Conservation (phyloP, 2,113 vertebrate genomes). For the Cynocephalus volans region DNA sequence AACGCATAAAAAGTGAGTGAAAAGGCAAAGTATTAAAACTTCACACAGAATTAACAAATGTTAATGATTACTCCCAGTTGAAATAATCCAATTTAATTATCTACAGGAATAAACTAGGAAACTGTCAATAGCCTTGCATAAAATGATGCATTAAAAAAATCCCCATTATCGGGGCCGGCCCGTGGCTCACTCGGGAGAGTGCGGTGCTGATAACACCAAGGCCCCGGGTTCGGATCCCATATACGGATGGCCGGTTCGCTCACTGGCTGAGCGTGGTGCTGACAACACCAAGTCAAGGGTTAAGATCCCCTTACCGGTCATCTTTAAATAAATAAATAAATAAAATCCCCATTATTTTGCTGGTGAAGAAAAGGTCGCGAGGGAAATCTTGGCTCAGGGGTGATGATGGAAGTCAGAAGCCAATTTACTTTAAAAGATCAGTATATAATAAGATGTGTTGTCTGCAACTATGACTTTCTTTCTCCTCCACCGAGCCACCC, state of each 20-base stretch:
- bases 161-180: too few species aligned
- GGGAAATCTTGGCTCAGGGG: background rate
- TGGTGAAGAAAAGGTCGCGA: background rate
- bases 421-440: background rate
- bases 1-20: background rate
- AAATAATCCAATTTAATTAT: background rate
- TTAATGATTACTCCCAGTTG: conserved; percentile 31
- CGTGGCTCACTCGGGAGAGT: too few species aligned
- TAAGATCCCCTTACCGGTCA: too few species aligned
- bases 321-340: too few species aligned
- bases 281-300: too few species aligned
- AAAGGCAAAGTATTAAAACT: background rate
- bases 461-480: background rate
- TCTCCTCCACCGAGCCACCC: background rate
- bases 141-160: background rate
- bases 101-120: background rate
- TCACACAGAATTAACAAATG: background rate
- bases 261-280: too few species aligned
- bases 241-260: too few species aligned
- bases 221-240: too few species aligned
- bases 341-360: background rate
- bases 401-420: background rate
- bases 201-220: too few species aligned
- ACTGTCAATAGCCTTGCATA: background rate
- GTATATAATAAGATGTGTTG: background rate